These are phyloP conservation scores for Cheilosia vulpina DNA, from an alignment of 2,888 invertebrate species.

Conservation along the genomic window DNA sequence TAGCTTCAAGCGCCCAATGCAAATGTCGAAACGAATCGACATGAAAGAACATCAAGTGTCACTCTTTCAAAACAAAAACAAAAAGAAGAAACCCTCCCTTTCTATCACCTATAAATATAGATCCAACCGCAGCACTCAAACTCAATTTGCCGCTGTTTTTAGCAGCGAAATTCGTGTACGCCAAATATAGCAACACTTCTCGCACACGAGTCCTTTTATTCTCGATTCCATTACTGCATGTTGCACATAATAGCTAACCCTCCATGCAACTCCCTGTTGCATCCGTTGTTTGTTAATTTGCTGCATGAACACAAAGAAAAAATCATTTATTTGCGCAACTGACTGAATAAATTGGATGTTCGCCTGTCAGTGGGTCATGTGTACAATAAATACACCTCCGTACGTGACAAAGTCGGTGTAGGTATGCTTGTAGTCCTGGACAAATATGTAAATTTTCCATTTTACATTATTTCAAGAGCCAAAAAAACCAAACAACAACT, in stretches of 20 bases:
- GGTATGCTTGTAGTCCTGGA: conserved; percentile 29
- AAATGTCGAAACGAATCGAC: background rate
- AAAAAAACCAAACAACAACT: background rate
- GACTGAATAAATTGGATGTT: conserved; percentile 41
- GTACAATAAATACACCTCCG: background rate
- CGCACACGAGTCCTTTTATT: conserved; percentile 14
- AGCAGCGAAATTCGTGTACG: background rate
- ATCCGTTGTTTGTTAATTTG: conserved; percentile 44
- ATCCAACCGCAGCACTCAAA: conserved; percentile 40
- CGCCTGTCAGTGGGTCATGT: background rate
- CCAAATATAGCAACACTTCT: conserved; percentile 19
- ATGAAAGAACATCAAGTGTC: conserved; percentile 1
- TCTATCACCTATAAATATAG: conserved; percentile 36
- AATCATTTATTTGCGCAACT: conserved; percentile 31
- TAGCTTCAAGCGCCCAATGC: background rate
- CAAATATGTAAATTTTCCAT: conserved; percentile 57
- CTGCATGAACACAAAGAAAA: conserved; percentile 8
- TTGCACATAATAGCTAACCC: conserved; percentile 23
- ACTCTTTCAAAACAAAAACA: background rate
- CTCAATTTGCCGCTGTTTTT: conserved; percentile 30
- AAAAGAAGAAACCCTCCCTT: background rate
- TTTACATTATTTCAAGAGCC: conserved; percentile 26
- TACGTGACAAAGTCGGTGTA: conserved; percentile 55
- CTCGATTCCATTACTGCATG: conserved; percentile 29
- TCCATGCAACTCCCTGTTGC: conserved; percentile 26